Conservation (phyloP, 2,113 vertebrate species). For the Stigmatopora argus region DNA sequence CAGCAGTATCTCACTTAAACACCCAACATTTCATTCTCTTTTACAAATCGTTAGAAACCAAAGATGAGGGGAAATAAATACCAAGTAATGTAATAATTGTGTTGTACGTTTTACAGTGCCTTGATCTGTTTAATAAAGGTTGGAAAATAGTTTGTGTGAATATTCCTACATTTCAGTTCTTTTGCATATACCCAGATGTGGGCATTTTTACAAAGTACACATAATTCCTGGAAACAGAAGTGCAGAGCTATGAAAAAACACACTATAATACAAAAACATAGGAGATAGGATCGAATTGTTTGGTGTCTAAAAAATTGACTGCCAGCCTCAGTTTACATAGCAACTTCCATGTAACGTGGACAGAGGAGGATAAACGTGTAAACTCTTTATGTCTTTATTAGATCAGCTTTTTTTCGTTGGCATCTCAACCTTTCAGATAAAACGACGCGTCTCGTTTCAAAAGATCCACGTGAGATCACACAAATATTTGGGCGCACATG, state of each 20-base stretch:
- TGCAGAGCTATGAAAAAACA: too few relatives aligned
- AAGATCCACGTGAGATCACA: neutral
- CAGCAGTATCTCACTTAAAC: too few relatives aligned
- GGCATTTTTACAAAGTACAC: too few relatives aligned
- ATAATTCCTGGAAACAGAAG: too few relatives aligned
- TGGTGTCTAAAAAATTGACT: too few relatives aligned
- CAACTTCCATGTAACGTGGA: neutral
- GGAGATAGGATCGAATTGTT: too few relatives aligned
- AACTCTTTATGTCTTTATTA: neutral
- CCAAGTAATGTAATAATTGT: conserved; percentile 17
- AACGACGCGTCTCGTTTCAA: neutral
- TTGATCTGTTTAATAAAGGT: conserved; percentile 49
- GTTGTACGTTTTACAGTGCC: conserved; percentile 15
- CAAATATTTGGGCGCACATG: neutral
- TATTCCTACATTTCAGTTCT: neutral
- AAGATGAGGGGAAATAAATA: conserved; percentile 5
- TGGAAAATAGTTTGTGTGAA: neutral
- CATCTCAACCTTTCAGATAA: neutral
- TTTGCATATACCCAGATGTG: neutral
- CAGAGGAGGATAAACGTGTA: neutral
- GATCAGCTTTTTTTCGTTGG: neutral
- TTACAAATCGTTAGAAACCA: neutral
- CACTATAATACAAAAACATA: too few relatives aligned
- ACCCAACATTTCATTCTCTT: neutral
- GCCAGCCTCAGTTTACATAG: too few relatives aligned